These are phyloP conservation scores for Drosophila teissieri DNA, from an alignment of 1,140 invertebrate genomes.

Conservation along the genomic window DNA sequence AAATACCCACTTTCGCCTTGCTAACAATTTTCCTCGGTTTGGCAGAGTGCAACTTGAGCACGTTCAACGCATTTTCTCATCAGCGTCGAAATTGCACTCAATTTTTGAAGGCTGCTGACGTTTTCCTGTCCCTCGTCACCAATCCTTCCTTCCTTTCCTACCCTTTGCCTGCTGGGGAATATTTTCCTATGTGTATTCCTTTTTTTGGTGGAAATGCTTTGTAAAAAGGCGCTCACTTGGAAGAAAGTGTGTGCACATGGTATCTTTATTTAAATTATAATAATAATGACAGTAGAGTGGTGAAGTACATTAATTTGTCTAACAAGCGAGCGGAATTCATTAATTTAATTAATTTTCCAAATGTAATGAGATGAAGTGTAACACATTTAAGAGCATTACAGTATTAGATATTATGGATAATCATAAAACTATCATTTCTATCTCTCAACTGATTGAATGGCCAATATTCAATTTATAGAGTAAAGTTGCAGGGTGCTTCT, in stretches of 20 bases:
- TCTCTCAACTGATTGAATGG: no score
- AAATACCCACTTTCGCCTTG: conserved; percentile 12
- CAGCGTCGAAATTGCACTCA: conserved; percentile 83
- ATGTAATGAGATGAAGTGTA: no score
- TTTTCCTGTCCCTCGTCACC: conserved; percentile 13
- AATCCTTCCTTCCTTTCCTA: conserved; percentile 29
- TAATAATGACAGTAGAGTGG: no score
- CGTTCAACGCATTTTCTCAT: conserved; percentile 84
- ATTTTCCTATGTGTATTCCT: conserved; percentile 18
- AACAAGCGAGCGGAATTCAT: no score
- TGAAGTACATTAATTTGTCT: no score
- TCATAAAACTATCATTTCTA: background rate
- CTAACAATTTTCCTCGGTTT: conserved; percentile 21
- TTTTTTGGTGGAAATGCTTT: conserved; percentile 42
- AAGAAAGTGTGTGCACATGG: conserved; percentile 5
- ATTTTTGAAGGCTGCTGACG: conserved; percentile 76
- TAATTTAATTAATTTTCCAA: no score
- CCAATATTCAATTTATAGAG: background rate
- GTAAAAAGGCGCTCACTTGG: conserved; percentile 15
- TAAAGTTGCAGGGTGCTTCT: background rate
- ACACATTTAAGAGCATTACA: no score
- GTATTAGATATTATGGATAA: background rate
- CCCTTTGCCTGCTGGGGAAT: conserved; percentile 21
- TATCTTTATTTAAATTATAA: background rate
- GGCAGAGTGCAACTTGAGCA: conserved; percentile 75